These are phyloP conservation scores for Dinoponera quadriceps DNA, from an alignment of 1,140 invertebrate species.

Conservation along the genomic window DNA sequence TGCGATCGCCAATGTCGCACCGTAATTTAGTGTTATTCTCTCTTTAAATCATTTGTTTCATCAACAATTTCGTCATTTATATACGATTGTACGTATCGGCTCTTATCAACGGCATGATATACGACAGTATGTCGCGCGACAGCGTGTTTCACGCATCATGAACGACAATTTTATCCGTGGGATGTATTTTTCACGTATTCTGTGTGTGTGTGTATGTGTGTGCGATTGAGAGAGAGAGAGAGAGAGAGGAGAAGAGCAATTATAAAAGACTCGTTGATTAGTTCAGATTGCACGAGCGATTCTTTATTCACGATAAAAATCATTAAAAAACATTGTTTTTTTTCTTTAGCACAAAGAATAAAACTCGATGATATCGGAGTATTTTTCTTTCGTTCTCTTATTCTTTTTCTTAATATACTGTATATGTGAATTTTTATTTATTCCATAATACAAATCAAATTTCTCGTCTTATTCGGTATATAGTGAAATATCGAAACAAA, in stretches of 20 bases:
- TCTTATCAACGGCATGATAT: no score
- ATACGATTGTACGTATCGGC: no score
- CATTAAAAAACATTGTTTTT: conserved; percentile 8
- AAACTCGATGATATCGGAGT: not conserved
- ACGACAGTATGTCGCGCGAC: no score
- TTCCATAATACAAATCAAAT: not conserved
- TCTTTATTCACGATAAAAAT: conserved; percentile 19
- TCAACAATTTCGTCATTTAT: no score
- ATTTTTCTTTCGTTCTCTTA: not conserved
- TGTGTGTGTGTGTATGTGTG: no score
- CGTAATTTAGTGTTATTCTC: not conserved
- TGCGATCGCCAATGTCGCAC: conserved; percentile 6
- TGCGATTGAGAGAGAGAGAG: no score
- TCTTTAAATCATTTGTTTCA: not conserved
- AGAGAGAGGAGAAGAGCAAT: no score
- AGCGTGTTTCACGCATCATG: no score
- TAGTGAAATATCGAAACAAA: not conserved
- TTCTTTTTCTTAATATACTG: not conserved
- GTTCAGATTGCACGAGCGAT: not conserved
- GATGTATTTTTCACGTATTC: no score
- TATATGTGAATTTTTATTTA: not conserved
- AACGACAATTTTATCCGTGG: no score
- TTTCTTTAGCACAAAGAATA: conserved; percentile 7
- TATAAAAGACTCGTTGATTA: no score
- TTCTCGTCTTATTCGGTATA: conserved; percentile 4